These are phyloP conservation scores for Gallinago undulata DNA, from an alignment of 2,113 vertebrate species.

Conservation along the genomic window DNA sequence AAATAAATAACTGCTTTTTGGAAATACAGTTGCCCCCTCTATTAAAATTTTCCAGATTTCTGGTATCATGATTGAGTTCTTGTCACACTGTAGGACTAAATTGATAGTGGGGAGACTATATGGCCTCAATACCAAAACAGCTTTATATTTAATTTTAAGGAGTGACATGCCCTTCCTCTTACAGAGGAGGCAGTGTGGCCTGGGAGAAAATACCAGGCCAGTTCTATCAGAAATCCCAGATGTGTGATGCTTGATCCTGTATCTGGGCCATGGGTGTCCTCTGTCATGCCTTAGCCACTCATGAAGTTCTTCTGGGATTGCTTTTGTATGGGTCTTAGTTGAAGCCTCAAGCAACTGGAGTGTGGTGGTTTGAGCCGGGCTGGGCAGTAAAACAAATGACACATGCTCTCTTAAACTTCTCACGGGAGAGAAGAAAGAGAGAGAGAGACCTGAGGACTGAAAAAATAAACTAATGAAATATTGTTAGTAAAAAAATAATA, in stretches of 20 bases:
- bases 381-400: background rate
- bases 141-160: background rate
- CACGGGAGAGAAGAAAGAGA: background rate
- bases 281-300: background rate
- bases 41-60: background rate
- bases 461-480: background rate
- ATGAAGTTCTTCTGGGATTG: background rate
- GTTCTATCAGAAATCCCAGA: background rate
- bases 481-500: background rate
- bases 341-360: background rate
- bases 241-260: background rate
- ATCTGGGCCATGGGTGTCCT: too few relatives aligned
- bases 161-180: background rate
- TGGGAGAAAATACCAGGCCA: background rate
- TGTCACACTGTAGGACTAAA: background rate
- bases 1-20: background rate
- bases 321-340: background rate
- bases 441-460: background rate
- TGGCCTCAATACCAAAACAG: background rate
- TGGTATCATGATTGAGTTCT: accelerated
- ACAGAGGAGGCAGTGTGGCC: background rate
- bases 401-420: background rate
- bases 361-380: background rate
- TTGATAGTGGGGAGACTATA: background rate
- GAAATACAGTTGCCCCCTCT: accelerated